phyloP scores from a whole-genome alignment of 2,888 invertebrate genomes.

The Ecliptopera silaceata region DNA sequence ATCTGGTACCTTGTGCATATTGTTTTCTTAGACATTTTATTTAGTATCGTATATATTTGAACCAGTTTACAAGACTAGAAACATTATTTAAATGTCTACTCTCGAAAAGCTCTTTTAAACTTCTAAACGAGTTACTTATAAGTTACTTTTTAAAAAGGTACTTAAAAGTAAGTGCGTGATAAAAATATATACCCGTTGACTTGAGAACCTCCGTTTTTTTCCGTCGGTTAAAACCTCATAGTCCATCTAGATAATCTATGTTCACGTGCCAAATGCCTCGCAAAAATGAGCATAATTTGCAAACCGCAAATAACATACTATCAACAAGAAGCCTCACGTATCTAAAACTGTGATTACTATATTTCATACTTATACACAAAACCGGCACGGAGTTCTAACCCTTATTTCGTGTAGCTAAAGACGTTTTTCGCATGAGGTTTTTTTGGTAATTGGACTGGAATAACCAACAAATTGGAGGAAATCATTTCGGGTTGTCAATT shows the following conservation, averaged over 20 bases:
- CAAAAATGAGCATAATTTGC: slow-evolving; percentile 61
- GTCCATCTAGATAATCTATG: slow-evolving; percentile 1
- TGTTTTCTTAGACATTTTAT: too few relatives aligned
- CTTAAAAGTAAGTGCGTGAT: too few relatives aligned
- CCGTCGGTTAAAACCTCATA: not conserved
- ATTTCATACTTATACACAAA: slow-evolving; percentile 14
- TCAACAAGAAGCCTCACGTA: slow-evolving; percentile 58
- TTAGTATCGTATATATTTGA: too few relatives aligned
- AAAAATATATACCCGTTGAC: too few relatives aligned
- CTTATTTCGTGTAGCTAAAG: slow-evolving; percentile 2
- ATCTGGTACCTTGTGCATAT: too few relatives aligned
- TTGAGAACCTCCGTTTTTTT: too few relatives aligned
- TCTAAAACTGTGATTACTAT: slow-evolving; percentile 40
- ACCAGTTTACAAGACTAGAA: too few relatives aligned
- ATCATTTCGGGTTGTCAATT: slow-evolving; percentile 44
- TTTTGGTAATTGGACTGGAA: slow-evolving; percentile 38
- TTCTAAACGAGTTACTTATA: too few relatives aligned
- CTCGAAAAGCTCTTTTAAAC: too few relatives aligned
- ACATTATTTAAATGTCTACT: too few relatives aligned
- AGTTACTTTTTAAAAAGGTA: too few relatives aligned
- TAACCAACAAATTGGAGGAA: slow-evolving; percentile 42
- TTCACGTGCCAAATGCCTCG: slow-evolving; percentile 42
- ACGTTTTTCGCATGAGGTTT: slow-evolving; percentile 21
- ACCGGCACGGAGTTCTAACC: slow-evolving; percentile 12
- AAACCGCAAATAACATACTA: slow-evolving; percentile 59